Evolutionary conservation across 2,888 invertebrate genomes (phyloP).

Genomic region (Spicauda simplicius): DNA sequence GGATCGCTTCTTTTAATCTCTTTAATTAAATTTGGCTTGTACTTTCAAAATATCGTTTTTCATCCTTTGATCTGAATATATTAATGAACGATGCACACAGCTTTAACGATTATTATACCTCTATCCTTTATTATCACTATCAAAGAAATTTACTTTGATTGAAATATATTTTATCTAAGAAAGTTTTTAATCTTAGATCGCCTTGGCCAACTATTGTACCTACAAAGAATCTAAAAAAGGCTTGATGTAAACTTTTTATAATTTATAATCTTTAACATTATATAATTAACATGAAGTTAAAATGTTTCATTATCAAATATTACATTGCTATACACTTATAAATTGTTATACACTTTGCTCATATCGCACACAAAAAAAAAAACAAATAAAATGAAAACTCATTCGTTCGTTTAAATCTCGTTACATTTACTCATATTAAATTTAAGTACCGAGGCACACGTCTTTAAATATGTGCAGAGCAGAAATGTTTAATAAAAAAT

Average conservation of each 20-base stretch:
- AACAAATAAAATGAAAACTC: slow-evolving; percentile 18
- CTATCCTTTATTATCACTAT: no score
- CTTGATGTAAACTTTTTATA: no score
- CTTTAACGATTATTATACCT: no score
- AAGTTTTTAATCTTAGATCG: no score
- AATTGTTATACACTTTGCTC: no score
- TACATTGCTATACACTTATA: no score
- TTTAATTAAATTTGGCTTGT: slow-evolving; percentile 37
- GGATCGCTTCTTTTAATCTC: slow-evolving; percentile 53
- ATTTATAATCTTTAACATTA: no score
- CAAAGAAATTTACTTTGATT: no score
- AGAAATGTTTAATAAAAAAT: slow-evolving; percentile 12
- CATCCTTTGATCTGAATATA: slow-evolving; percentile 7
- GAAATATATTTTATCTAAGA: no score
- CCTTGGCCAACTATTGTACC: no score
- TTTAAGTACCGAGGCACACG: not conserved
- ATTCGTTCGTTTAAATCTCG: slow-evolving; percentile 31
- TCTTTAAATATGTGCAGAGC: slow-evolving; percentile 27
- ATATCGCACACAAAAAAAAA: not conserved
- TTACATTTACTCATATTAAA: slow-evolving; percentile 1
- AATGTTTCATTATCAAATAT: not conserved
- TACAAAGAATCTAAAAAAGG: no score
- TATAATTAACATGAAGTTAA: not conserved
- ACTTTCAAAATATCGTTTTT: slow-evolving; percentile 11
- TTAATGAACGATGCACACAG: no score